These are phyloP conservation scores for Umimayanthus kanabou DNA, from an alignment of 92 coral and sea anemone genomes.

Conservation along the genomic window DNA sequence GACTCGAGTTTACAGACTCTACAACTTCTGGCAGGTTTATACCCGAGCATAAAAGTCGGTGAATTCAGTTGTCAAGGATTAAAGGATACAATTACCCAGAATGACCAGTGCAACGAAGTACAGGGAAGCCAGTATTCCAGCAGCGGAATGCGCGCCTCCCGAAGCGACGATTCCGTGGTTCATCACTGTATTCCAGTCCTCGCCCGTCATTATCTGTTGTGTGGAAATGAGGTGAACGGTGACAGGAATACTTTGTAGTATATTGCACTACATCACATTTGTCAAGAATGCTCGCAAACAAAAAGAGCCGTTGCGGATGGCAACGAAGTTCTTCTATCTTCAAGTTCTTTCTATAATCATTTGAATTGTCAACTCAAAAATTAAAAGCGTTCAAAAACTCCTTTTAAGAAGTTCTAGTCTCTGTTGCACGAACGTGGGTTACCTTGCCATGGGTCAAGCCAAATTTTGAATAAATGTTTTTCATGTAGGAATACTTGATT, in stretches of 20 bases:
- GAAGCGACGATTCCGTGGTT: constrained; percentile 93
- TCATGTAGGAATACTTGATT: background rate
- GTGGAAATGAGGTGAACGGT: background rate
- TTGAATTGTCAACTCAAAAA: too few relatives aligned
- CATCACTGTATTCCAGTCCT: constrained; percentile 98
- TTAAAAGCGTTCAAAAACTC: too few relatives aligned
- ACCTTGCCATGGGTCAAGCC: background rate
- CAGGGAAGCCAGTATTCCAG: constrained; percentile 85
- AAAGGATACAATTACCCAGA: constrained; percentile 96
- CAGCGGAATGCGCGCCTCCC: constrained; percentile 77
- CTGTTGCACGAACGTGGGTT: too few relatives aligned
- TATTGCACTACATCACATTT: background rate
- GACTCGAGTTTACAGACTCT: too few relatives aligned
- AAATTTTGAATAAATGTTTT: too few relatives aligned
- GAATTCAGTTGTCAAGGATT: too few relatives aligned
- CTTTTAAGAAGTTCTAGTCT: too few relatives aligned
- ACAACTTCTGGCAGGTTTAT: too few relatives aligned
- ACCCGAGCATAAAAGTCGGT: too few relatives aligned
- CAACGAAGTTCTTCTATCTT: background rate
- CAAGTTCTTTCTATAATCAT: too few relatives aligned
- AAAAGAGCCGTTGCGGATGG: background rate
- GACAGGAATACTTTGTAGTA: background rate
- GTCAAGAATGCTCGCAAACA: background rate
- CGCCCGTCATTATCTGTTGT: constrained; percentile 94
- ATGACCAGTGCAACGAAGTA: constrained; percentile 93